Base-by-base conservation (phyloP, 1,140 invertebrate species). In the Zaprionus kolodkinae region DNA sequence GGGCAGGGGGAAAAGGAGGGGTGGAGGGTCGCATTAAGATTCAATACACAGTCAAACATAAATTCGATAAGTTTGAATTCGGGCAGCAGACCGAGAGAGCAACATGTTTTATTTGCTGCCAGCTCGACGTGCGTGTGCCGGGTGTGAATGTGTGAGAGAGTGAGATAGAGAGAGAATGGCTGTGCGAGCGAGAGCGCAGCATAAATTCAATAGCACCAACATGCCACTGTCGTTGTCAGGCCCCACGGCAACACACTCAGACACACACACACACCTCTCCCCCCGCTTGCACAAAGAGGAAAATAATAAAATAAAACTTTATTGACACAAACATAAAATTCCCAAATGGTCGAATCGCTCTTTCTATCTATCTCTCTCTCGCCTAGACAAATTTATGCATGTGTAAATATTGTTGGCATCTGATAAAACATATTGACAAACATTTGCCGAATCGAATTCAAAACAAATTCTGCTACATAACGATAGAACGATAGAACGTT, bases 281-380 rank as follows among this genome's bases (percentile, higher is more conserved):
- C 12, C 9, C 35, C 6, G 13, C 36, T 21, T 11, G 56, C 50
- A 15, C 17, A 45, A 70, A 57, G 40, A 38, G 55, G 63, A 61
- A 82, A 87, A 87, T 87, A 87, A 87, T 88, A 87, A 87, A 87
- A 87, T 87, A 83, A 88, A 87, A 87, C 77, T 87, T 87, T 88
- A 87, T 87, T 88, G 84, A 80, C 84, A 83, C 77, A 87, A 87
- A 87, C 84, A 87, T 72, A 87, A 83, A 87, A 88, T 77, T 80
- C 80, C 77, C 72, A 66, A 88, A 73, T 78, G 84, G 84, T 83
- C 77, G 71, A 72, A 48, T 77, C 52, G 55, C 38, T 13, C 54
- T 33, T 57, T 38, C 35, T 66, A 27, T 13, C 30, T 43, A 11
- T 78, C 35, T n/a, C 17, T 52, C 45, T 25, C 21, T 25, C 48